Evolutionary conservation across 92 coral and sea anemone species (phyloP), one percentile per base, ranked within the genome.

Genomic region (Phenganax marumi): DNA sequence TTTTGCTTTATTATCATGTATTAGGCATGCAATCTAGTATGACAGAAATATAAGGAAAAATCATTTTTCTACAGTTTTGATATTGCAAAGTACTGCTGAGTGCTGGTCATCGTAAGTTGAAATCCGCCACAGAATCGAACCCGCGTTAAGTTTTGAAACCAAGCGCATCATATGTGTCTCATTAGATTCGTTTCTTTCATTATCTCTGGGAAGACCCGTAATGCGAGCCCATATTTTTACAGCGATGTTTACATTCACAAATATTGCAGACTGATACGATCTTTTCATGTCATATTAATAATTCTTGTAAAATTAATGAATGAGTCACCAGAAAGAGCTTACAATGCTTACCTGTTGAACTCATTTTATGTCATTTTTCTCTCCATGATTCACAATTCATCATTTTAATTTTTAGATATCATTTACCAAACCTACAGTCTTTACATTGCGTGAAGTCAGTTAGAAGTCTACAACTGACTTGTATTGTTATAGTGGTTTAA

Each of bases 261-360:
- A 19, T 7, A 3, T 62, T 5, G 43, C 43, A 33, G 11, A 16
- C 23, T 0, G 1, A 19, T 19, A 62, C 18, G 68, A 62, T 19
- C 25, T n/a, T 19, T 62, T 62, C 6, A 62, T 18, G 39, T 66
- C 6, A 66, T 25, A 66, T 66, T 66, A 66, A 25, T 33, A 33
- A 33, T 33, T 66, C 50, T 33, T 66, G 5, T 25, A 66, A 66
- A 6, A 12, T 22, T 33, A 66, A 66, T 66, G 50, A 66, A 66
- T 66, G 72, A 66, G 26, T 66, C 8, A 66, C 43, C 12, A 10
- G 12, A 24, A 66, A 49, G 48, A 24, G 24, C 49, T 33, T 24
- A 33, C 24, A 18, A 2, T n/a, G 50, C 72, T 66, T 12, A 66
- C 72, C 72, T 66, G 72, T 66, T 49, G 72, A 66, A 66, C 72